These are phyloP conservation scores for Trichopoda pennipes DNA, from an alignment of 2,888 invertebrate genomes.

Conservation along the genomic window DNA sequence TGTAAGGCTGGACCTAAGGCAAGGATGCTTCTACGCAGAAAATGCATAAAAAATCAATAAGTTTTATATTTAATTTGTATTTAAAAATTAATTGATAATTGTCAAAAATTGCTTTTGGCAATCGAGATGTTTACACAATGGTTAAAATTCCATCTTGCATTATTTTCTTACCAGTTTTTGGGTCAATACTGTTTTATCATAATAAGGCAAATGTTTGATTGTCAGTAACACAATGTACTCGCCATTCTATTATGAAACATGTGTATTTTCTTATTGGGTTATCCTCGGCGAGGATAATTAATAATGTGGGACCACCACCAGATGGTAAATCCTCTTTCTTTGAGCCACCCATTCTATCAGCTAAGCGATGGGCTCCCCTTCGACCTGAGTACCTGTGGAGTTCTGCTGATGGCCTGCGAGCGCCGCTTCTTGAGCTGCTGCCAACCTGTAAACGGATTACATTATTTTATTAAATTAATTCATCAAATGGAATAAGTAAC, in stretches of 20 bases:
- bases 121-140: background rate
- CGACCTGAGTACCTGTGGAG: constrained; percentile 83
- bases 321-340: constrained; percentile 85
- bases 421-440: constrained; percentile 97
- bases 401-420: constrained; percentile 86
- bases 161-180: constrained; percentile 92
- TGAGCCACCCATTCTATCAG: constrained; percentile 91
- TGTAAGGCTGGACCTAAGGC: constrained; percentile 99
- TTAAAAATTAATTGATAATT: constrained; percentile 27
- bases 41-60: constrained; percentile 97
- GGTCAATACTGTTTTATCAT: constrained; percentile 99
- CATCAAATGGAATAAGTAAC: no score
- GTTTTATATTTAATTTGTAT: background rate
- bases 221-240: constrained; percentile 99
- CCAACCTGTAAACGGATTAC: constrained; percentile 86
- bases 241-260: constrained; percentile 99
- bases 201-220: constrained; percentile 99
- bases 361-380: constrained; percentile 86
- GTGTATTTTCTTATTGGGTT: constrained; percentile 98
- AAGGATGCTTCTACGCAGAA: constrained; percentile 99
- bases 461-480: no score
- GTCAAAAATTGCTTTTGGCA: no score
- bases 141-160: background rate
- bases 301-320: constrained; percentile 94
- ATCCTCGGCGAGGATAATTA: constrained; percentile 99